Evolutionary conservation across 2,797 vertebrate genomes (phyloP).

Genomic region (Oreochromis grahami): DNA sequence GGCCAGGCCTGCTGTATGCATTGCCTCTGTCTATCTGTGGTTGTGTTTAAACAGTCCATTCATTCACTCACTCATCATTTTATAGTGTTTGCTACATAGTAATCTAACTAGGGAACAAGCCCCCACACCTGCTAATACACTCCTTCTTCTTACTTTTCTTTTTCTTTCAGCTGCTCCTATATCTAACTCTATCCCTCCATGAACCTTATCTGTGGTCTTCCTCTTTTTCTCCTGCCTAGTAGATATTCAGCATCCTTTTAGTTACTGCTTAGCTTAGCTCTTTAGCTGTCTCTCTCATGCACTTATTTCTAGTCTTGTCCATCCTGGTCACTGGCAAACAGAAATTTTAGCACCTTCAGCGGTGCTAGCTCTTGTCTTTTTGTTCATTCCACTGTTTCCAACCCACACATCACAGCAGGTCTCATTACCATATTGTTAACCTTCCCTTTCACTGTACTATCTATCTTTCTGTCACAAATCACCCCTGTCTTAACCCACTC

Average conservation of each 20-base stretch:
- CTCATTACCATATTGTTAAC: not conserved
- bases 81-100: not conserved
- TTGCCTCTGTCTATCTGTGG: not conserved
- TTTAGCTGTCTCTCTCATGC: not conserved
- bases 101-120: not conserved
- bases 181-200: not conserved
- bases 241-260: not conserved
- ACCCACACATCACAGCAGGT: not conserved
- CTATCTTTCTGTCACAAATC: not conserved
- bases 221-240: not conserved
- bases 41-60: not conserved
- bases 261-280: not conserved
- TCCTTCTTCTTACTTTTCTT: not conserved
- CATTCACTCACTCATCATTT: not conserved
- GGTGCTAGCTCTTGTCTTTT: not conserved
- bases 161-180: not conserved
- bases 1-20: not conserved
- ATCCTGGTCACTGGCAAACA: not conserved
- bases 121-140: not conserved
- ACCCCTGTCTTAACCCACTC: not conserved
- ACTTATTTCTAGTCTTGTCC: not conserved
- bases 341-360: not conserved
- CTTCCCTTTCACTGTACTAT: not conserved
- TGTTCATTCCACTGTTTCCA: not conserved
- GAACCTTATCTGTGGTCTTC: not conserved